Conservation (phyloP, 2,888 invertebrate genomes). For the Chrysodeixis includens region DNA sequence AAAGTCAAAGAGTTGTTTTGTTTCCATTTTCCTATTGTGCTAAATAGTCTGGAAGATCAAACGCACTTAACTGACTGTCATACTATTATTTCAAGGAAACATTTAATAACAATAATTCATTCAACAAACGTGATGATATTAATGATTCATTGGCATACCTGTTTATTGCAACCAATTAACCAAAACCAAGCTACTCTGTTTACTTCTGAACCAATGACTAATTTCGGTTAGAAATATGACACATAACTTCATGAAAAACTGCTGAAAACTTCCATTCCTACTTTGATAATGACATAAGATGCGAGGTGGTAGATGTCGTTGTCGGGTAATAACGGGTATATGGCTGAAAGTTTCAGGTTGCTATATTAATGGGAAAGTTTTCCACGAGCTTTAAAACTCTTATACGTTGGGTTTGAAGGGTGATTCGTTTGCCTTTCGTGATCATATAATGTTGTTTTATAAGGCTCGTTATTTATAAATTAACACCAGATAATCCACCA, state of each 20-base stretch:
- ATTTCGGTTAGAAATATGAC: background rate
- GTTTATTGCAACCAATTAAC: background rate
- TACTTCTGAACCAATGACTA: background rate
- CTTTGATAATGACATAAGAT: background rate
- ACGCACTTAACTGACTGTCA: background rate
- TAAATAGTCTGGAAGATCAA: too few species aligned
- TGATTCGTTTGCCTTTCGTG: too few species aligned
- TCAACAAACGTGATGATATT: slow-evolving; percentile 18
- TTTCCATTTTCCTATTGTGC: too few species aligned
- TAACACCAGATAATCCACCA: too few species aligned
- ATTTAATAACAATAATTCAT: slow-evolving; percentile 6
- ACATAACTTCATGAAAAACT: background rate
- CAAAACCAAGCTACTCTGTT: background rate
- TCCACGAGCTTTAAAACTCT: background rate
- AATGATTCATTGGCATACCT: slow-evolving; percentile 32
- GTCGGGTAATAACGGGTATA: background rate
- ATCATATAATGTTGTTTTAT: too few species aligned
- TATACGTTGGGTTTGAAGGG: background rate
- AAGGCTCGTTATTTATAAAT: too few species aligned
- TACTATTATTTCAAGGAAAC: slow-evolving; percentile 16
- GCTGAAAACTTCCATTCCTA: slow-evolving; percentile 4
- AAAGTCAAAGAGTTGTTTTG: too few species aligned
- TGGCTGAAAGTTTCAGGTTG: background rate
- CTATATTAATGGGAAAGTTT: background rate
- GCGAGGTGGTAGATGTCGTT: background rate